Conservation (phyloP, 2,888 invertebrate genomes). For the Xanthorhoe designata region DNA sequence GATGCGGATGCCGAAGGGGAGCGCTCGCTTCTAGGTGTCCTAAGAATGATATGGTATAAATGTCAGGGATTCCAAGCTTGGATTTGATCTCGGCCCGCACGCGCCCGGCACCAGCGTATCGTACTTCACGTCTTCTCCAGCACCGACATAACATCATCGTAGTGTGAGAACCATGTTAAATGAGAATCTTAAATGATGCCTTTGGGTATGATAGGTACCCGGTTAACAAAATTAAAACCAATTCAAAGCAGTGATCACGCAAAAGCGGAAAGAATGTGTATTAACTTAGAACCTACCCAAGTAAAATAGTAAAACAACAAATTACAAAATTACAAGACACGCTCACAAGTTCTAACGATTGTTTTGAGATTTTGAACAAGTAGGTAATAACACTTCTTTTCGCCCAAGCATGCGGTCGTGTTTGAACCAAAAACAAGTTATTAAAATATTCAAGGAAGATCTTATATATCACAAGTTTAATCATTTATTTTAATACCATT, state of each 20-base stretch:
- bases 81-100: conserved; percentile 63
- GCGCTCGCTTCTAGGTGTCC: conserved; percentile 85
- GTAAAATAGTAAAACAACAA: conserved; percentile 74
- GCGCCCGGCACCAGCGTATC: conserved; percentile 67
- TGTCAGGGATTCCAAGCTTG: conserved; percentile 53
- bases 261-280: conserved; percentile 85
- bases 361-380: conserved; percentile 47
- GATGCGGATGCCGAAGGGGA: conserved; percentile 78
- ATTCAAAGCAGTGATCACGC: conserved; percentile 83
- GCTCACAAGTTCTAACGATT: conserved; percentile 71
- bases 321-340: conserved; percentile 71
- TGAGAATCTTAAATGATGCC: conserved; percentile 29
- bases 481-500: conserved; percentile 28
- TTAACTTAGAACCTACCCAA: conserved; percentile 63
- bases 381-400: conserved; percentile 79
- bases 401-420: conserved; percentile 80
- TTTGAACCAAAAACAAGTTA: conserved; percentile 68
- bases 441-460: not conserved
- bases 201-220: conserved; percentile 27
- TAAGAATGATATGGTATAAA: conserved; percentile 78
- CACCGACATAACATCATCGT: conserved; percentile 46
- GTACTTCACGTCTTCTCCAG: conserved; percentile 44
- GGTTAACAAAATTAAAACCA: conserved; percentile 54
- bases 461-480: not conserved
- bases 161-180: conserved; percentile 43